Evolutionary conservation across 2,888 invertebrate species (phyloP).

Genomic region (Meta bourneti): DNA sequence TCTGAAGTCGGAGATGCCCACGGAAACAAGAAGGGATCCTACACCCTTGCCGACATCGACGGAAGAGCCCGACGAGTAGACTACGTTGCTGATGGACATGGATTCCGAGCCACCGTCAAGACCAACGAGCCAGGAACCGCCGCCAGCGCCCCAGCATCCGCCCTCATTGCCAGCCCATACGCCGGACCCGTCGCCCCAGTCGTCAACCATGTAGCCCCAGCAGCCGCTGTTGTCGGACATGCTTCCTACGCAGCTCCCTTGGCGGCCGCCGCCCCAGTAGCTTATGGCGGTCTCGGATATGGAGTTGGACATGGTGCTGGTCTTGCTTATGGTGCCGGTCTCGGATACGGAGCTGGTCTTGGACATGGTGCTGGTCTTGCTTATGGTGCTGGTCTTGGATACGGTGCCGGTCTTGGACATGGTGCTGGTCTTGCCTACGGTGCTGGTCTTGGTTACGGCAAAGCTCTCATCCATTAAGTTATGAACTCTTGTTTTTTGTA

Average conservation of each 20-base stretch:
- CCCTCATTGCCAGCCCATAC: slow-evolving; percentile 25
- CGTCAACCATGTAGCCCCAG: background rate
- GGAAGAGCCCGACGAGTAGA: slow-evolving; percentile 74
- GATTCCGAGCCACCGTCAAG: slow-evolving; percentile 56
- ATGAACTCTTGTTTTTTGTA: background rate
- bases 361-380: background rate
- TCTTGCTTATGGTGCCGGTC: background rate
- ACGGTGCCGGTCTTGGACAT: too few relatives aligned
- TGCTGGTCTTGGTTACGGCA: too few relatives aligned
- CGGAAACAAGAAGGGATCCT: slow-evolving; percentile 73
- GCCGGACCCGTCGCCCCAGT: slow-evolving; percentile 16
- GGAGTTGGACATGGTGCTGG: slow-evolving; percentile 2
- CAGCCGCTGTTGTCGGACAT: background rate
- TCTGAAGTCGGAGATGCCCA: slow-evolving; percentile 68
- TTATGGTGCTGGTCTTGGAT: too few relatives aligned
- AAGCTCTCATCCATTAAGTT: background rate
- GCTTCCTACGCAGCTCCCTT: slow-evolving; percentile 21
- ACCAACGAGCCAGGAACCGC: slow-evolving; percentile 68
- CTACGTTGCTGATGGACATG: slow-evolving; percentile 62
- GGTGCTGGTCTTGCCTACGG: too few relatives aligned
- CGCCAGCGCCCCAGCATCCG: slow-evolving; percentile 35
- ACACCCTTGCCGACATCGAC: slow-evolving; percentile 72
- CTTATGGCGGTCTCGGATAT: background rate
- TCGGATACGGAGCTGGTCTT: background rate
- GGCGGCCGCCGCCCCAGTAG: background rate